phyloP scores from a whole-genome alignment of 2,113 vertebrate genomes.

The Cranoglanis bouderius region DNA sequence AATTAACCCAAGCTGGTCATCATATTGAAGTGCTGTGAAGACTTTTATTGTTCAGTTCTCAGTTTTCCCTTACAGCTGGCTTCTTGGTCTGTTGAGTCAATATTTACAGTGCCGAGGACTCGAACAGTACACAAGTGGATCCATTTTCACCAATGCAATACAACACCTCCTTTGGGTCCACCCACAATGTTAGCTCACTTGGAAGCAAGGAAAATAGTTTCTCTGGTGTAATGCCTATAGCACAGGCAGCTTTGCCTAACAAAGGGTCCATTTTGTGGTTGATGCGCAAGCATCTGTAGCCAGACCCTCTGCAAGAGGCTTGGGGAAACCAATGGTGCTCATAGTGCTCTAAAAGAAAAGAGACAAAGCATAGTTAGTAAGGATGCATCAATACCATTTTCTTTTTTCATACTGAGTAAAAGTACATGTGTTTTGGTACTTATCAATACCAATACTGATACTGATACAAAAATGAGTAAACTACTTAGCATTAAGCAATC shows the following conservation, averaged over 20 bases:
- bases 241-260: constrained; percentile 76
- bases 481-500: neutral
- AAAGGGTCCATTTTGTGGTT: constrained; percentile 84
- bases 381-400: neutral
- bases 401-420: too few relatives aligned
- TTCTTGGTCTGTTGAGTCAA: constrained; percentile 24
- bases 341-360: constrained; percentile 76
- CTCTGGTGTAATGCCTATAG: constrained; percentile 72
- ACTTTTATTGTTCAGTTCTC: constrained; percentile 3
- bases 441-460: too few relatives aligned
- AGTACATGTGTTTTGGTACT: too few relatives aligned
- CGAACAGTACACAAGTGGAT: constrained; percentile 81
- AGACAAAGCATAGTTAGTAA: neutral
- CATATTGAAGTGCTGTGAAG: neutral
- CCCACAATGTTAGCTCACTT: constrained; percentile 83
- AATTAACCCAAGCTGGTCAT: constrained; percentile 16
- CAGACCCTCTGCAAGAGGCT: constrained; percentile 80
- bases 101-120: constrained; percentile 56
- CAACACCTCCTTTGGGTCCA: constrained; percentile 82
- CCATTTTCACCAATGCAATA: constrained; percentile 85
- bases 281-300: constrained; percentile 83
- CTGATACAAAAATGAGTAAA: neutral
- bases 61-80: constrained; percentile 25
- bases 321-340: constrained; percentile 82
- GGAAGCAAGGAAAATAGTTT: constrained; percentile 77